phyloP scores from a whole-genome alignment of 1,140 invertebrate genomes.

The Adoxophyes honmai region DNA sequence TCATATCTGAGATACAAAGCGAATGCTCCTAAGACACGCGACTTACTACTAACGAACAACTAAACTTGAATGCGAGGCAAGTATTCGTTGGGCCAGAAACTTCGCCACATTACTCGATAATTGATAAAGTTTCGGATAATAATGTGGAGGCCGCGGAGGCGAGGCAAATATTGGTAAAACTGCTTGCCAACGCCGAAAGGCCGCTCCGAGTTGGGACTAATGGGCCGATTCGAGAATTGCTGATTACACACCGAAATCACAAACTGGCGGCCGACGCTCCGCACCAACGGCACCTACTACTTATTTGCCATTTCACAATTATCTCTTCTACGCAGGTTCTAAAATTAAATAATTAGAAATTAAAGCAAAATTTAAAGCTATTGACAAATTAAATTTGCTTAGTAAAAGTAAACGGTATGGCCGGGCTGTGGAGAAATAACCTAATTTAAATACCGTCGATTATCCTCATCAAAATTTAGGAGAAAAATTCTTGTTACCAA shows the following conservation, averaged over 20 bases:
- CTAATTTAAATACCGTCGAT: too few relatives aligned
- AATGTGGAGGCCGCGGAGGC: constrained; percentile 29
- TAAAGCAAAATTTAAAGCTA: too few relatives aligned
- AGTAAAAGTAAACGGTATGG: too few relatives aligned
- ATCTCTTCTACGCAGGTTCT: too few relatives aligned
- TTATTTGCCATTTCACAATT: too few relatives aligned
- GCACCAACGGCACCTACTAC: too few relatives aligned
- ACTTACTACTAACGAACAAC: constrained; percentile 35
- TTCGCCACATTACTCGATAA: constrained; percentile 54
- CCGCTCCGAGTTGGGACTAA: constrained; percentile 27
- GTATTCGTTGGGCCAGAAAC: constrained; percentile 39
- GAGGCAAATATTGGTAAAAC: constrained; percentile 52
- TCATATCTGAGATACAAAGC: constrained; percentile 9
- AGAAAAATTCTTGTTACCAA: too few relatives aligned
- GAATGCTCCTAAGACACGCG: neutral
- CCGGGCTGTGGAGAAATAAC: too few relatives aligned
- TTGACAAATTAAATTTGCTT: too few relatives aligned
- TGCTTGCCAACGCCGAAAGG: constrained; percentile 21
- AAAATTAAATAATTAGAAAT: too few relatives aligned
- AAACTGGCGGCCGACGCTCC: constrained; percentile 22
- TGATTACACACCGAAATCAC: constrained; percentile 40
- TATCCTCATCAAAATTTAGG: too few relatives aligned
- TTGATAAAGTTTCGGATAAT: constrained; percentile 64
- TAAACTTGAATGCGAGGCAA: constrained; percentile 32
- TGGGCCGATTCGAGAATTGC: constrained; percentile 31